Base-by-base conservation (phyloP, 2,888 invertebrate genomes). In the Noctua fimbriata region DNA sequence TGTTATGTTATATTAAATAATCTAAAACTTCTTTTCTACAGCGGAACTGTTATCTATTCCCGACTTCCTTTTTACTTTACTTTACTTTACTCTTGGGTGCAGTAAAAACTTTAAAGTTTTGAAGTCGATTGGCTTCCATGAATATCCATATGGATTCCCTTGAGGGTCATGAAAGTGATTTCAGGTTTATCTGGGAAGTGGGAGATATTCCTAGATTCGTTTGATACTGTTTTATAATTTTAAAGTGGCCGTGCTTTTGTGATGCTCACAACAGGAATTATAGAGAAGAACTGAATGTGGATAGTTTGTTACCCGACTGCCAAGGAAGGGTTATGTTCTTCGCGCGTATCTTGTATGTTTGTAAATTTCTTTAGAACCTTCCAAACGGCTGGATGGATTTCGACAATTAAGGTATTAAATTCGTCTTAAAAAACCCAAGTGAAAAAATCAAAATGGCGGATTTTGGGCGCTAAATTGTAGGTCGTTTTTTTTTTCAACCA, bases 21-120 rank as follows among this genome's bases (percentile, higher is more conserved):
- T 71, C 67, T 63, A 79, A 79, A 67, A 67, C 21, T 71, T 67
- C 44, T 71, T 60, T 16, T 36, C 28, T 12, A 84, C 65, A 69
- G 28, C 58, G 28, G n/a, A 73, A 67, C 76, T 73, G 65, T 63
- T 82, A 81, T 85, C 69, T 72, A 69, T 75, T 36, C 74, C 71
- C 24, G 71, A 69, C 63, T 58, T 73, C 70, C 28, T 52, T 52
- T 63, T 79, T 74, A 74, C 41, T 47, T 79, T 67, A 74, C 24
- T 58, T 63, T 21, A 2, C 63, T 24, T 32, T 10, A 2, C 67
- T 18, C 67, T 63, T 47, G 73, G 60, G 82, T 18, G 69, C 3
- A 14, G 69, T 85, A 63, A 66, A 81, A 73, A 66, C 72, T 73
- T 85, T 81, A 81, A 83, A 85, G 82, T 83, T 83, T 73, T 73